Base-by-base conservation (phyloP, 2,888 invertebrate species). In the Hemicrepidius hirtus region DNA sequence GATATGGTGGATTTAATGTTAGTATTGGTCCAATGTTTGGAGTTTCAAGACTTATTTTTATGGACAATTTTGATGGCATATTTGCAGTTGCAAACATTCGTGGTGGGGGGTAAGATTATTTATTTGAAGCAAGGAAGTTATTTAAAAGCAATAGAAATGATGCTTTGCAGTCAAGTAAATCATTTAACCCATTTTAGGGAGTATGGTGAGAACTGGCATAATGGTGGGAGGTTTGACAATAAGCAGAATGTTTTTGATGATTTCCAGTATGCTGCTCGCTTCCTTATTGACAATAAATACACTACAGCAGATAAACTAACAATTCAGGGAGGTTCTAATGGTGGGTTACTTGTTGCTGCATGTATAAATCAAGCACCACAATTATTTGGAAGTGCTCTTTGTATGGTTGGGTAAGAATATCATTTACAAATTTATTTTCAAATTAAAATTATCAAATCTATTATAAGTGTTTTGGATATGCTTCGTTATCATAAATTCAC, bases 221-320 rank as follows among this genome's bases (percentile, higher is more conserved):
- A 97, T 85, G 95, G 90, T 5, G 99, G 98, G 1, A 93, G 95
- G 20, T 89, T 95, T 74, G 90, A 92, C 2, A 97, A 97, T 84
- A 99, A 99, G 85, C 98, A 99, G 88, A 99, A 99, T 87, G 95
- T 94, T 53, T 99, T 99, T 86, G 95, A 98, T 87, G 99, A 99
- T 88, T 98, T 99, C 87, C 95, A 96, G 83, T 89, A 91, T 66
- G 97, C 98, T 0, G 98, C 96, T 0, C 93, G 97, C 86, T 97
- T 94, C 88, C 91, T 99, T 50, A 90, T 97, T 21, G 83, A 88
- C 5, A 91, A 95, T 78, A 90, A 92, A n/a, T 97, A 96, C 87
- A 97, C 98, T 0, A 88, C 85, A 21, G 88, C 92, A 9, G 86
- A 90, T 64, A 94, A 93, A 84, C 85, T 98, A 74, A 93, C 93